Percentiles rank a stretch among this genome's conserved stretches.
These are phyloP conservation scores for Myocastor coypus DNA, from an alignment of 2,113 vertebrate genomes.

Conservation along the genomic window DNA sequence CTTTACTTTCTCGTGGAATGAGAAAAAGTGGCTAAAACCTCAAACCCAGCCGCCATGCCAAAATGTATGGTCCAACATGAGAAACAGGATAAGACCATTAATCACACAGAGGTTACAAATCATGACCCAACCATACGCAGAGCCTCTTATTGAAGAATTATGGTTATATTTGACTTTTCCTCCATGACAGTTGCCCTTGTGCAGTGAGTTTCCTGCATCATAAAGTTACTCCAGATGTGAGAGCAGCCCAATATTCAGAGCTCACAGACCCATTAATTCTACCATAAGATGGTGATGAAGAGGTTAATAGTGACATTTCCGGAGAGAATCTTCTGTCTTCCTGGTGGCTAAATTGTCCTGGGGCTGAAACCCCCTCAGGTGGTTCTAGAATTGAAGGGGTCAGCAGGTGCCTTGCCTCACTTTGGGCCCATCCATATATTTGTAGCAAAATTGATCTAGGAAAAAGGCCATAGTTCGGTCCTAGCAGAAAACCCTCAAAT, in stretches of 20 bases:
- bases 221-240: slow-evolving; percentile 80
- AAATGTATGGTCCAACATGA: slow-evolving; percentile 53
- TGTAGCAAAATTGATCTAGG: neutral
- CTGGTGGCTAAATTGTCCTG: neutral
- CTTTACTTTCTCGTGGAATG: neutral
- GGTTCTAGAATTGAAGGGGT: neutral
- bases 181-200: slow-evolving; percentile 70
- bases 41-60: slow-evolving; percentile 27
- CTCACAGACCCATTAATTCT: slow-evolving; percentile 57
- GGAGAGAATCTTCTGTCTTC: slow-evolving; percentile 10
- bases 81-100: slow-evolving; percentile 60
- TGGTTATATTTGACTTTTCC: slow-evolving; percentile 57
- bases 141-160: slow-evolving; percentile 62
- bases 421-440: neutral
- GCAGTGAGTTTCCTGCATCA: slow-evolving; percentile 66
- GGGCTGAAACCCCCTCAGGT: neutral
- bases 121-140: slow-evolving; percentile 64
- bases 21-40: neutral
- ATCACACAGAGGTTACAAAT: slow-evolving; percentile 72
- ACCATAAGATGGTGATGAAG: slow-evolving; percentile 74
- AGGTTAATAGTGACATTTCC: slow-evolving; percentile 66
- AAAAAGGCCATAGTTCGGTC: neutral
- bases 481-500: neutral
- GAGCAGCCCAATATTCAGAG: slow-evolving; percentile 63
- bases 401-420: neutral